Percentiles rank a stretch among this genome's conserved stretches.
Conservation (phyloP, 2,113 vertebrate genomes). For the Octodon degus region DNA sequence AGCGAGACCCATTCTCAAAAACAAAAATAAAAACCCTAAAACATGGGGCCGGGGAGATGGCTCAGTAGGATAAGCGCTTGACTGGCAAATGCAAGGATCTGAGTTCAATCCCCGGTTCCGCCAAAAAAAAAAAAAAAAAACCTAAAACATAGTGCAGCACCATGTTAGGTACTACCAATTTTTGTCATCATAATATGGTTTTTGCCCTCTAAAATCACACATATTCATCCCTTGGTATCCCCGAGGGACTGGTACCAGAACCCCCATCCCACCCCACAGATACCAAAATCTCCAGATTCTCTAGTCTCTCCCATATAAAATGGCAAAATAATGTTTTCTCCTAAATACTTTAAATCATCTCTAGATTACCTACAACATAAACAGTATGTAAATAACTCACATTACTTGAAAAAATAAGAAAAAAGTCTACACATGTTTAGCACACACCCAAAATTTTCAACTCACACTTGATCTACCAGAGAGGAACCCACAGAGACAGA, state of each 20-base stretch:
- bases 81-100: no score
- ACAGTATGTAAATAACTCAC: not conserved
- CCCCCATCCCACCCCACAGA: not conserved
- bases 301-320: not conserved
- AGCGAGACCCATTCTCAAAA: not conserved
- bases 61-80: no score
- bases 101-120: no score
- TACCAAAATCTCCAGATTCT: not conserved
- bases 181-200: not conserved
- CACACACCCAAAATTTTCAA: not conserved
- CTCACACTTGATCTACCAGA: not conserved
- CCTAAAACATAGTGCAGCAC: not conserved
- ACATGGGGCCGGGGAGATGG: no score
- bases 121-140: constrained; percentile 6
- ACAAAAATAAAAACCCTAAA: not conserved
- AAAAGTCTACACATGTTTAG: not conserved
- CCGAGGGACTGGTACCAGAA: not conserved
- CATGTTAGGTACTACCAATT: not conserved
- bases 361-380: not conserved
- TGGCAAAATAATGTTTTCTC: not conserved
- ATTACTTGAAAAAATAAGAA: not conserved
- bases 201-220: constrained; percentile 13
- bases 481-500: not conserved
- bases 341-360: not conserved
- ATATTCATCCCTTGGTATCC: not conserved